phyloP scores from a whole-genome alignment of 1,140 invertebrate genomes.

The Drosophila aff. region DNA sequence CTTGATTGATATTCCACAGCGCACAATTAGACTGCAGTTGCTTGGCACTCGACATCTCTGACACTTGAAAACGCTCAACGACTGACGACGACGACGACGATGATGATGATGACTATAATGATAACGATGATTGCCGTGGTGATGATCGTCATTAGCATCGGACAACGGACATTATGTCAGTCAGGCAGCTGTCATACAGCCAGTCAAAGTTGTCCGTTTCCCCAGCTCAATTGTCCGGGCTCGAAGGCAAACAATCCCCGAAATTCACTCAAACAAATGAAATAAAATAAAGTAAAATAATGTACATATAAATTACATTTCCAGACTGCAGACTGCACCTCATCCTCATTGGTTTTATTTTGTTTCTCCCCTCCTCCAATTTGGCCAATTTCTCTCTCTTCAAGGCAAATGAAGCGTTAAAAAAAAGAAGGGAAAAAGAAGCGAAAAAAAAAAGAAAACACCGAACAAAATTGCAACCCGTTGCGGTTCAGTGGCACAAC shows the following conservation, averaged over 20 bases:
- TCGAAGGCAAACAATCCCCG: constrained; percentile 58
- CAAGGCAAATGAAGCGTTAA: constrained; percentile 78
- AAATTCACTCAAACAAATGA: constrained; percentile 52
- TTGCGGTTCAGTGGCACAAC: constrained; percentile 75
- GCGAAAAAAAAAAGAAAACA: constrained; percentile 21
- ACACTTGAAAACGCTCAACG: constrained; percentile 53
- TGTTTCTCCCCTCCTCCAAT: not conserved
- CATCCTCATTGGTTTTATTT: constrained; percentile 17
- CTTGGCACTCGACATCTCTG: constrained; percentile 31
- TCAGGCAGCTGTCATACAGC: constrained; percentile 74
- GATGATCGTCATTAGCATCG: constrained; percentile 63
- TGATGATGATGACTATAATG: constrained; percentile 36
- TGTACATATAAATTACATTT: constrained; percentile 43
- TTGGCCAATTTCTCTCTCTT: constrained; percentile 70
- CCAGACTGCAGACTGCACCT: constrained; percentile 39
- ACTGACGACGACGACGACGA: constrained; percentile 22
- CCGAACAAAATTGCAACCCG: constrained; percentile 67
- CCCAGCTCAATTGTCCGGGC: constrained; percentile 50
- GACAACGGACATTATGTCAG: constrained; percentile 75
- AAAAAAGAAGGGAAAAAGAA: constrained; percentile 9
- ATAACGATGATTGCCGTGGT: constrained; percentile 44
- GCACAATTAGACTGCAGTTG: constrained; percentile 45
- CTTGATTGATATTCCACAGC: constrained; percentile 43
- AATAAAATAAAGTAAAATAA: constrained; percentile 45
- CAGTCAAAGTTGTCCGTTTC: constrained; percentile 40